Conservation (phyloP, 2,797 vertebrate species). For the Hipposideros larvatus region DNA sequence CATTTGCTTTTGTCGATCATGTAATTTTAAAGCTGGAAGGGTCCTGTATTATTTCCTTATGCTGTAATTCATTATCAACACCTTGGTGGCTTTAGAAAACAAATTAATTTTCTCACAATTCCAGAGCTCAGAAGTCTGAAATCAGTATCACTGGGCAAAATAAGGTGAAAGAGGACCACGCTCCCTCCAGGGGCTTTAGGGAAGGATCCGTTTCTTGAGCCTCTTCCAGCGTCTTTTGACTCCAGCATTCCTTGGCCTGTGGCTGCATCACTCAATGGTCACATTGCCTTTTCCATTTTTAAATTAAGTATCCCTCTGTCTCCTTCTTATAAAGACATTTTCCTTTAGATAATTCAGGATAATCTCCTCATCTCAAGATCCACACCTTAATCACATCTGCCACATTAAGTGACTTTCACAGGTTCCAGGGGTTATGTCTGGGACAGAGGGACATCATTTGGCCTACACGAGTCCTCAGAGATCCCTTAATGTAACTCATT, state of each 20-base stretch:
- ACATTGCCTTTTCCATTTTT: neutral
- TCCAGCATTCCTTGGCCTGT: neutral
- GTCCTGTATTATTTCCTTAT: neutral
- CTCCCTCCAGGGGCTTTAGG: too few species aligned
- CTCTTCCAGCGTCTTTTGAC: neutral
- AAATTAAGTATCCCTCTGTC: neutral
- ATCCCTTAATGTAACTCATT: neutral
- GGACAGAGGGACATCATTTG: neutral
- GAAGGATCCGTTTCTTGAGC: neutral
- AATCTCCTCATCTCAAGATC: neutral
- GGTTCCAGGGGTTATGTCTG: neutral
- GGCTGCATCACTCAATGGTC: neutral
- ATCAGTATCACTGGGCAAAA: neutral
- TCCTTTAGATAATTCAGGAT: neutral
- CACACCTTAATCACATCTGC: neutral
- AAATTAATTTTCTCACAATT: neutral
- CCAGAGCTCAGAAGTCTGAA: neutral
- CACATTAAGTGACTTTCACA: neutral
- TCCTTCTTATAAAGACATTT: neutral
- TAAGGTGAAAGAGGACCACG: neutral
- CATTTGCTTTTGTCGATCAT: neutral
- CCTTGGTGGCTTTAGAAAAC: neutral
- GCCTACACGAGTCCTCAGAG: neutral
- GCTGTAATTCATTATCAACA: neutral
- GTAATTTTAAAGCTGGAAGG: neutral